Conservation (phyloP, 2,888 invertebrate species). For the Agonopterix heracliana region DNA sequence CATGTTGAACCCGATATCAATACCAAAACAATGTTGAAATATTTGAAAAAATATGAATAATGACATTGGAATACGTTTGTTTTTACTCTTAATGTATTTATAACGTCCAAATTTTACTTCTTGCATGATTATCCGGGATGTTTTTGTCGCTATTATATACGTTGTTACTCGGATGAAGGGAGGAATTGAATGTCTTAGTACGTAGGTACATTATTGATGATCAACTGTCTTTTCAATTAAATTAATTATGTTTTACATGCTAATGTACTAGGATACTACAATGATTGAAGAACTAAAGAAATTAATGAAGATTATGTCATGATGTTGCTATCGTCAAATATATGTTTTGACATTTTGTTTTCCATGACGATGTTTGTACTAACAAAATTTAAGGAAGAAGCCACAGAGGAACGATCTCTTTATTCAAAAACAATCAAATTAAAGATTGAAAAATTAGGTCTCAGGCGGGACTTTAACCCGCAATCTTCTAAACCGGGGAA, state of each 20-base stretch:
- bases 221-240: not conserved
- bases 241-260: not conserved
- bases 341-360: too few relatives aligned
- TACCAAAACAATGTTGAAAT: not conserved
- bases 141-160: not conserved
- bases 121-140: not conserved
- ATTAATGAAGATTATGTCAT: too few relatives aligned
- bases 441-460: too few relatives aligned
- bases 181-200: not conserved
- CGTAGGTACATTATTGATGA: not conserved
- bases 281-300: too few relatives aligned
- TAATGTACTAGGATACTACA: not conserved
- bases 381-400: too few relatives aligned
- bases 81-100: not conserved
- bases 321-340: too few relatives aligned
- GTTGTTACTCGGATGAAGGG: not conserved
- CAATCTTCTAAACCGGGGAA: too few relatives aligned
- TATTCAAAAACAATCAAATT: too few relatives aligned
- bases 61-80: not conserved
- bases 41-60: not conserved
- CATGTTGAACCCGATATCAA: not conserved
- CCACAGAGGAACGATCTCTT: too few relatives aligned
- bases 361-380: too few relatives aligned
- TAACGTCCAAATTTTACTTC: not conserved
- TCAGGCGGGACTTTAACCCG: too few relatives aligned